phyloP scores from a whole-genome alignment of 2,113 vertebrate genomes.

The Tenebrosternarchus preto region DNA sequence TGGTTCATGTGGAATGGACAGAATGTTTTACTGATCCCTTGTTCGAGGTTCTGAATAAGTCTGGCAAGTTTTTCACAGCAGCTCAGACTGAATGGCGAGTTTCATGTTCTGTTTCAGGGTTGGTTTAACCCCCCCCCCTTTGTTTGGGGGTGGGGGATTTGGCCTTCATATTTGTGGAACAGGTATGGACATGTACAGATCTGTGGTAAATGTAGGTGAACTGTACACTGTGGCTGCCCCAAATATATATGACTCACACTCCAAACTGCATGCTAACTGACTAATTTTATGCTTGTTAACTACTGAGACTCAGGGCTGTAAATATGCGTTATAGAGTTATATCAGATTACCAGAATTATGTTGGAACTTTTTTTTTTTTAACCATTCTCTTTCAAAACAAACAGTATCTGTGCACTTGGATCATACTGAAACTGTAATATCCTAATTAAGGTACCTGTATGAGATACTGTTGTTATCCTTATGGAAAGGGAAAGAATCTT shows the following conservation, averaged over 20 bases:
- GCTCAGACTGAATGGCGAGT: neutral
- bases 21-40: neutral
- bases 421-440: conserved; percentile 26
- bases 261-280: conserved; percentile 15
- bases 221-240: neutral
- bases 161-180: conserved; percentile 12
- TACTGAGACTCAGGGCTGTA: conserved; percentile 40
- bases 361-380: neutral
- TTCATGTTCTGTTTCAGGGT: neutral
- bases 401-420: conserved; percentile 23
- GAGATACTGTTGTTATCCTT: conserved; percentile 23
- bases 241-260: conserved; percentile 11
- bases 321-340: conserved; percentile 17
- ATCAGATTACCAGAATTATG: neutral
- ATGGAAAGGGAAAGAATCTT: conserved; percentile 37
- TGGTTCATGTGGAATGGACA: neutral
- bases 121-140: neutral
- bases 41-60: no score
- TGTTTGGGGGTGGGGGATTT: neutral
- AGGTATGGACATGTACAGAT: conserved; percentile 25
- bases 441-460: conserved; percentile 48
- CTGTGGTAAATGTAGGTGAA: conserved; percentile 5
- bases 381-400: neutral
- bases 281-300: conserved; percentile 7
- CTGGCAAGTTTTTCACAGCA: neutral